Percentiles rank a stretch among this genome's conserved stretches.
Evolutionary conservation across 1,140 invertebrate species (phyloP).

Genomic region (Drosophila watanabei): DNA sequence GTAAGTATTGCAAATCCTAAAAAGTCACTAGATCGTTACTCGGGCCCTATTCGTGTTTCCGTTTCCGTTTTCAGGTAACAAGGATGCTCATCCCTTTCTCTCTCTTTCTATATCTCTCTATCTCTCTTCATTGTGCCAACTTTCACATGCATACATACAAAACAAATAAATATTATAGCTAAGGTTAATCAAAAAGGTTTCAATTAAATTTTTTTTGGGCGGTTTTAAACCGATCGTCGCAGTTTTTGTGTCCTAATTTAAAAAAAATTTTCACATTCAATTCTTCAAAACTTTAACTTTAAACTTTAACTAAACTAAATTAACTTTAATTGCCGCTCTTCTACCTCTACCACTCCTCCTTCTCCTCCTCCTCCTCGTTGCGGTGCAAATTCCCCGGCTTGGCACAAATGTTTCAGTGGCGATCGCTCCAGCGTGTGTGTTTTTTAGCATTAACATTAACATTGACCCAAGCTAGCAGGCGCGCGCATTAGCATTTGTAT

Average conservation of each 20-base stretch:
- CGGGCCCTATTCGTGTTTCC: constrained; percentile 13
- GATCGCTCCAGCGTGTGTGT: constrained; percentile 40
- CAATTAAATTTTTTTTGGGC: constrained; percentile 38
- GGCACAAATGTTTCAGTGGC: constrained; percentile 71
- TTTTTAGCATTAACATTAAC: constrained; percentile 73
- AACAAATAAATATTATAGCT: constrained; percentile 82
- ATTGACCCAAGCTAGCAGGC: constrained; percentile 60
- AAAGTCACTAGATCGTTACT: constrained; percentile 30
- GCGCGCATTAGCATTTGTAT: constrained; percentile 76
- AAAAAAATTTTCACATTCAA: constrained; percentile 21
- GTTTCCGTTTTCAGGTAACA: constrained; percentile 45
- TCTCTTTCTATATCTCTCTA: constrained; percentile 15
- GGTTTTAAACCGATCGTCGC: constrained; percentile 79
- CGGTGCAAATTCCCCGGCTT: constrained; percentile 29
- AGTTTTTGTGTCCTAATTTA: constrained; percentile 42
- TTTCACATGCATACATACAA: constrained; percentile 65
- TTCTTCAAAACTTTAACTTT: constrained; percentile 52
- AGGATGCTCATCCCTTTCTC: constrained; percentile 12
- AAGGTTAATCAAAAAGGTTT: constrained; percentile 50
- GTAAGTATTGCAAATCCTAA: constrained; percentile 44
- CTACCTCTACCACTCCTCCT: neutral
- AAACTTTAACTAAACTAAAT: constrained; percentile 30
- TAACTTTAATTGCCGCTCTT: constrained; percentile 16
- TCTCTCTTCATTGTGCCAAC: constrained; percentile 35
- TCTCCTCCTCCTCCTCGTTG: neutral